phyloP scores from a whole-genome alignment of 2,113 vertebrate species.

The Antechinus flavipes region DNA sequence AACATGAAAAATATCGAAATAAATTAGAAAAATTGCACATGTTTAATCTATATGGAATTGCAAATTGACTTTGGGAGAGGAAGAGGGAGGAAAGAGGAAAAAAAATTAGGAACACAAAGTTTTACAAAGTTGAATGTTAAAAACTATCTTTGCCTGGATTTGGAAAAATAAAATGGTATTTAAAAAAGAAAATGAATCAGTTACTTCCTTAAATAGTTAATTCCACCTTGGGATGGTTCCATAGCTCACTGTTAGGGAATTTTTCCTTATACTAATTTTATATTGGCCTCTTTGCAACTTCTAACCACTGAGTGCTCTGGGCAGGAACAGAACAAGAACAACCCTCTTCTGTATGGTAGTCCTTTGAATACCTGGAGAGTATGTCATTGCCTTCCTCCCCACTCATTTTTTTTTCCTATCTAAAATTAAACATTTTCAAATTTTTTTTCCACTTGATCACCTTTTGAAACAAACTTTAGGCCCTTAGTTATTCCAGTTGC shows the following conservation, averaged over 20 bases:
- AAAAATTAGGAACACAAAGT: too few species aligned
- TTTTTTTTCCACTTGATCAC: background rate
- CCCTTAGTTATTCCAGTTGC: background rate
- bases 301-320: background rate
- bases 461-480: background rate
- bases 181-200: background rate
- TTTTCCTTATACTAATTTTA: background rate
- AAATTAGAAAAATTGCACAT: too few species aligned
- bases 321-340: background rate
- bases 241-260: background rate
- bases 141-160: too few species aligned
- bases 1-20: too few species aligned
- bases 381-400: background rate
- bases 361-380: background rate
- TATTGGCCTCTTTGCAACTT: background rate
- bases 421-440: background rate
- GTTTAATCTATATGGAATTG: too few species aligned
- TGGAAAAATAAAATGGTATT: too few species aligned
- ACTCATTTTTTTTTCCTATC: background rate
- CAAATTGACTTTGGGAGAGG: too few species aligned
- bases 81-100: too few species aligned
- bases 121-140: too few species aligned
- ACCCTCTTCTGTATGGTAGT: background rate
- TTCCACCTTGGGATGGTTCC: background rate
- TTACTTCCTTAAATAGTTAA: background rate